These are phyloP conservation scores for Fregetta grallaria DNA, from an alignment of 2,113 vertebrate genomes.

Conservation along the genomic window DNA sequence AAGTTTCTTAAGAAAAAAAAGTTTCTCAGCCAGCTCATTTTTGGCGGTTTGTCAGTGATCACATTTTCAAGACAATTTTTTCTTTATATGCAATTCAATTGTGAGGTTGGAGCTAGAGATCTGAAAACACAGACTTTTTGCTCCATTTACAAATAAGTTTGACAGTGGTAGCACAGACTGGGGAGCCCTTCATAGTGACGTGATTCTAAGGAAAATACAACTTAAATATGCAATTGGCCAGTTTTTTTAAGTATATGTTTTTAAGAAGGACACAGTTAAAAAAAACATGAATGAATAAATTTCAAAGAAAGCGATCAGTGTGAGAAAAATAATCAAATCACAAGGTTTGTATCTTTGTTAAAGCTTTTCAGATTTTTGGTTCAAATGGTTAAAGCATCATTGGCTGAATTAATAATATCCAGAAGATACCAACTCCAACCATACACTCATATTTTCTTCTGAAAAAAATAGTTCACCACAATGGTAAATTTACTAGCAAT, in stretches of 20 bases:
- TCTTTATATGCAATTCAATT: neutral
- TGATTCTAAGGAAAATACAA: neutral
- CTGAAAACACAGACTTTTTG: neutral
- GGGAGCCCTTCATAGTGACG: neutral
- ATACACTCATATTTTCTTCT: neutral
- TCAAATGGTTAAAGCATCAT: neutral
- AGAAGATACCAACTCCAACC: neutral
- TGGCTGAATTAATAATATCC: neutral
- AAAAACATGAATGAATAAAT: neutral
- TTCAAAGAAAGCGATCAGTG: neutral
- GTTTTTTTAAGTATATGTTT: neutral
- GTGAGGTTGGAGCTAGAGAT: neutral
- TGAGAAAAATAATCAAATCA: neutral
- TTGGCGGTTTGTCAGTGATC: neutral
- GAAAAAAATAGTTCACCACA: neutral
- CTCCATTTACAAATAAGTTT: neutral
- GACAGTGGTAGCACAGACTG: neutral
- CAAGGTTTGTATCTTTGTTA: neutral
- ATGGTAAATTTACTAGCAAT: neutral
- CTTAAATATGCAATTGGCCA: neutral
- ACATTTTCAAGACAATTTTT: neutral
- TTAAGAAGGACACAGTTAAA: neutral
- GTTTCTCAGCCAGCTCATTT: neutral
- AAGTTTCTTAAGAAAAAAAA: neutral
- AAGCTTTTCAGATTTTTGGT: neutral